Evolutionary conservation across 2,797 vertebrate genomes (phyloP).

Genomic region (Argyrosomus regius): DNA sequence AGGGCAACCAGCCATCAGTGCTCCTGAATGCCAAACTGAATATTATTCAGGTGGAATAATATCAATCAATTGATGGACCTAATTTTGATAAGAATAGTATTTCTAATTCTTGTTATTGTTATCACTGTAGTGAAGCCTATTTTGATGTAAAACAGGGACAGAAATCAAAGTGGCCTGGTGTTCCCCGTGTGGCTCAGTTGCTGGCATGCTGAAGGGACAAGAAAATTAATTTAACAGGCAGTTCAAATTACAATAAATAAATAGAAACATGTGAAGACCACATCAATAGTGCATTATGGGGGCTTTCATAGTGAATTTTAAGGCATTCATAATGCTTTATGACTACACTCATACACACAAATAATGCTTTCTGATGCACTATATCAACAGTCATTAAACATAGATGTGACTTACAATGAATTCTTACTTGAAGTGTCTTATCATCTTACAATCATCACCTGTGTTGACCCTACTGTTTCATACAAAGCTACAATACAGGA

Average conservation of each 20-base stretch:
- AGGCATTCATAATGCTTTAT: no score
- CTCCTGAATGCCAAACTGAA: constrained; percentile 41
- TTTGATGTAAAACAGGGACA: constrained; percentile 33
- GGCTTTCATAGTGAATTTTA: no score
- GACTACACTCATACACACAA: no score
- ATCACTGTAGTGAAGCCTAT: not conserved
- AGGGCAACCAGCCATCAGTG: constrained; percentile 24
- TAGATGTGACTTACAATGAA: no score
- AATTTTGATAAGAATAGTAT: constrained; percentile 15
- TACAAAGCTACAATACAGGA: not conserved
- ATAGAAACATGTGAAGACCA: not conserved
- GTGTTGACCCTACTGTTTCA: no score
- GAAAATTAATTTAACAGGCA: not conserved
- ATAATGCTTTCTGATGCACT: no score
- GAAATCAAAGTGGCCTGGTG: constrained; percentile 27
- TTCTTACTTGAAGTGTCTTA: no score
- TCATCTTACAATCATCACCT: no score
- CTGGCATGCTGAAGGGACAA: not conserved
- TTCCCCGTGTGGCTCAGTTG: not conserved
- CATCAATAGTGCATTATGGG: no score
- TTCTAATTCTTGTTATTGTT: constrained; percentile 12
- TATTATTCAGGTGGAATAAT: constrained; percentile 36
- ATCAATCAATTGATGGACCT: constrained; percentile 15
- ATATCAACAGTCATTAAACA: no score
- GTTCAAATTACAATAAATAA: constrained; percentile 16